Evolutionary conservation across 2,888 invertebrate species (phyloP).

Genomic region (Aplocera efformata): DNA sequence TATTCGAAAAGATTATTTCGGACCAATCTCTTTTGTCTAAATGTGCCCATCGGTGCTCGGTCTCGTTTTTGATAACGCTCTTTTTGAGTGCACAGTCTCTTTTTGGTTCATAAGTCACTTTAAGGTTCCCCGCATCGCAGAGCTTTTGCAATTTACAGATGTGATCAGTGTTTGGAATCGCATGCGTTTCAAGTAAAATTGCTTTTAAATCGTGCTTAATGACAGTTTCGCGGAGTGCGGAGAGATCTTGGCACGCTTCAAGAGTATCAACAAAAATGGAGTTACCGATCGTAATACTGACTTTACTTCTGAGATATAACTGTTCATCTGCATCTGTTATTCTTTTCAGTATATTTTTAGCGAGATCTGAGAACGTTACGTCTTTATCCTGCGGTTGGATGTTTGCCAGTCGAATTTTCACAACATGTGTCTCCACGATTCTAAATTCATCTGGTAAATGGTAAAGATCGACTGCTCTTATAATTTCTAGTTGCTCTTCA

Average conservation of each 20-base stretch:
- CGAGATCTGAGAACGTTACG: conserved; percentile 57
- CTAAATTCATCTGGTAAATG: conserved; percentile 75
- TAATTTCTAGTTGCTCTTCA: conserved; percentile 70
- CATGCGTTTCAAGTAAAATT: conserved; percentile 68
- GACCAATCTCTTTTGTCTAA: conserved; percentile 58
- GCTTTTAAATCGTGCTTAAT: conserved; percentile 77
- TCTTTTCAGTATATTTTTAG: conserved; percentile 45
- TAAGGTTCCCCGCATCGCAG: conserved; percentile 52
- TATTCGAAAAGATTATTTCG: conserved; percentile 64
- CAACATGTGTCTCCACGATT: conserved; percentile 63
- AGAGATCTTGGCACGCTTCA: conserved; percentile 77
- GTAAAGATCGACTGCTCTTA: conserved; percentile 62
- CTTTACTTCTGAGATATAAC: conserved; percentile 64
- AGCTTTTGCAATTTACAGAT: conserved; percentile 67
- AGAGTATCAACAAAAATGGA: conserved; percentile 84
- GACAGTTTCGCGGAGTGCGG: conserved; percentile 68
- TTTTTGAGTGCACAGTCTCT: no score
- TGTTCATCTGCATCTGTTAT: conserved; percentile 52
- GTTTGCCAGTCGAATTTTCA: conserved; percentile 55
- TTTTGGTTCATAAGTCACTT: conserved; percentile 20
- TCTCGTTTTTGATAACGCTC: conserved; percentile 15
- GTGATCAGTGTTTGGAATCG: conserved; percentile 66
- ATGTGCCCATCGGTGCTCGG: conserved; percentile 66
- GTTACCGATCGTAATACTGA: conserved; percentile 80
- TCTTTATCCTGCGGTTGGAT: conserved; percentile 64